A percentile compares a stretch with the other conserved stretches of the same genome.
Evolutionary conservation across 2,113 vertebrate genomes (phyloP).

Genomic region (Lota lota): DNA sequence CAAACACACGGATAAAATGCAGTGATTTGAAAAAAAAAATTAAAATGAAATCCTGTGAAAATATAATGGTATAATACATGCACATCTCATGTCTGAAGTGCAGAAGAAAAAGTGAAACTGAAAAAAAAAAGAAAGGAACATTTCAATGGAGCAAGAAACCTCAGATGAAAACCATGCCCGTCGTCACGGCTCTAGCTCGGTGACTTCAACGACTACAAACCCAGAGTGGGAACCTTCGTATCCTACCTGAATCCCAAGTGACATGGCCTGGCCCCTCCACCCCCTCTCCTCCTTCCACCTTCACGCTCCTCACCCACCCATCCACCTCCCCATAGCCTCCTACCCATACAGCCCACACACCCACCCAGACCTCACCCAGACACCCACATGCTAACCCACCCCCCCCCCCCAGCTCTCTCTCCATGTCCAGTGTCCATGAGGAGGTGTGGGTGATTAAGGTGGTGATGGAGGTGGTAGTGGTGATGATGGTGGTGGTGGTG

Average conservation of each 20-base stretch:
- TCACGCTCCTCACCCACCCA: slow-evolving; percentile 25
- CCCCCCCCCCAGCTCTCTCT: slow-evolving; percentile 13
- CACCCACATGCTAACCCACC: background rate
- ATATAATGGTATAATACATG: slow-evolving; percentile 70
- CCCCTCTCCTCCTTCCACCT: slow-evolving; percentile 15
- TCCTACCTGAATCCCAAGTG: slow-evolving; percentile 26
- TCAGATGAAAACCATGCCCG: slow-evolving; percentile 65
- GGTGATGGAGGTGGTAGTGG: background rate
- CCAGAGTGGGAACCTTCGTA: slow-evolving; percentile 32
- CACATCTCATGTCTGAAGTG: slow-evolving; percentile 65
- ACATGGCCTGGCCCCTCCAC: slow-evolving; percentile 13
- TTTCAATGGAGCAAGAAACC: slow-evolving; percentile 47
- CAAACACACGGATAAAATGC: slow-evolving; percentile 70
- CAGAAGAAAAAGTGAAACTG: slow-evolving; percentile 64
- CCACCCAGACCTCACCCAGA: slow-evolving; percentile 23
- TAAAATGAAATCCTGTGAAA: slow-evolving; percentile 19
- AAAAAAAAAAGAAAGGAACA: slow-evolving; percentile 24
- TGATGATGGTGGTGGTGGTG: background rate
- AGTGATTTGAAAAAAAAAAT: slow-evolving; percentile 43
- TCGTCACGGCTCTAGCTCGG: slow-evolving; percentile 66
- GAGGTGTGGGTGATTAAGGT: background rate
- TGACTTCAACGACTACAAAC: slow-evolving; percentile 55
- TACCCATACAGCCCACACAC: slow-evolving; percentile 25
- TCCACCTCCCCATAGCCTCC: no score
- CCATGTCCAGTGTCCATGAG: slow-evolving; percentile 1